phyloP scores from a whole-genome alignment of 2,113 vertebrate species.

The Cervus canadensis region DNA sequence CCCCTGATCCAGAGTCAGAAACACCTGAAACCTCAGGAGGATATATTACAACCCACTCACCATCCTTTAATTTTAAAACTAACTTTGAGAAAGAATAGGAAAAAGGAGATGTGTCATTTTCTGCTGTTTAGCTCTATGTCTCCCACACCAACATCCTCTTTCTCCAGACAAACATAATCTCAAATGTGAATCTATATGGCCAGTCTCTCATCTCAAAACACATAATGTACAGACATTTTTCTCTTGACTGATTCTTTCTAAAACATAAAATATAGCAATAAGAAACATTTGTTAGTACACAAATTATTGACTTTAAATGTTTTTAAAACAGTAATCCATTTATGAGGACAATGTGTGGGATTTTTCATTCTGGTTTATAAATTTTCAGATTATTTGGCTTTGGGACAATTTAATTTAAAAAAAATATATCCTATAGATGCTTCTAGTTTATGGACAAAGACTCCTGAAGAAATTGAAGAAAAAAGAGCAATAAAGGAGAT shows the following conservation, averaged over 20 bases:
- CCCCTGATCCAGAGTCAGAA: slow-evolving; percentile 51
- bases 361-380: slow-evolving; percentile 61
- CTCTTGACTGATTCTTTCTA: neutral
- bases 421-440: slow-evolving; percentile 72
- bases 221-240: neutral
- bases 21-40: slow-evolving; percentile 54
- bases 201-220: neutral
- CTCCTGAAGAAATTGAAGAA: slow-evolving; percentile 79
- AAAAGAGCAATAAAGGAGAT: slow-evolving; percentile 81
- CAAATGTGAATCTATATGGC: neutral
- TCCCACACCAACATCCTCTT: neutral
- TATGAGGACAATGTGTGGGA: slow-evolving; percentile 25
- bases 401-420: slow-evolving; percentile 51
- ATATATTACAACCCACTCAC: slow-evolving; percentile 66
- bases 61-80: slow-evolving; percentile 75
- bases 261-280: neutral
- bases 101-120: slow-evolving; percentile 36
- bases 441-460: slow-evolving; percentile 74
- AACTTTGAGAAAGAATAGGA: slow-evolving; percentile 74
- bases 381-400: slow-evolving; percentile 64
- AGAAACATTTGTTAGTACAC: neutral
- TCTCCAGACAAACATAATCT: neutral
- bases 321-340: neutral
- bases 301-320: neutral
- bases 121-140: neutral